These are phyloP conservation scores for Corythornis vintsioides DNA, from an alignment of 2,113 vertebrate genomes.

Conservation along the genomic window DNA sequence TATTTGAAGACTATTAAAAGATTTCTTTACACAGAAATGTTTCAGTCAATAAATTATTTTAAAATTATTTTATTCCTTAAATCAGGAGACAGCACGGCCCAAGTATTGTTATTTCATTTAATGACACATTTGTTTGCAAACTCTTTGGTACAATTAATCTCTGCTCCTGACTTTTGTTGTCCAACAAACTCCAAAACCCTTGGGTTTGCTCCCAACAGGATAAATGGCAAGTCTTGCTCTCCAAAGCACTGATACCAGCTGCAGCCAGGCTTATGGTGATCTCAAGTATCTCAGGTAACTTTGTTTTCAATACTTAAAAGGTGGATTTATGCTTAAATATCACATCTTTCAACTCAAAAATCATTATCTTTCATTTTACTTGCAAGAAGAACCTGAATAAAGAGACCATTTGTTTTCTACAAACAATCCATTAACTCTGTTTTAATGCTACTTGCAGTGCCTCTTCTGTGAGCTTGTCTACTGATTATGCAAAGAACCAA, in stretches of 20 bases:
- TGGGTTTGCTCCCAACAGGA: not conserved
- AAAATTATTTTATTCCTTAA: not conserved
- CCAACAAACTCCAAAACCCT: not conserved
- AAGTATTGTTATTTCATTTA: not conserved
- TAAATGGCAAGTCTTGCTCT: not conserved
- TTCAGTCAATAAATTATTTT: not conserved
- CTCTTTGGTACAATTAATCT: not conserved
- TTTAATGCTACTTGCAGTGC: not conserved
- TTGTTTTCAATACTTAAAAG: not conserved
- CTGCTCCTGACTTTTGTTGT: not conserved
- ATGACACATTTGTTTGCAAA: not conserved
- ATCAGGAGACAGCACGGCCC: not conserved
- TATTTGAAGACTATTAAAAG: not conserved
- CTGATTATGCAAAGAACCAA: not conserved
- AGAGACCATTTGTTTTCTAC: rapidly evolving
- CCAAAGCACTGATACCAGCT: not conserved
- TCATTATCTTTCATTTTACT: not conserved
- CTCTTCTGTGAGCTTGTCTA: rapidly evolving
- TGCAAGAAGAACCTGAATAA: not conserved
- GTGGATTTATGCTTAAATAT: not conserved
- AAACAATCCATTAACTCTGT: not conserved
- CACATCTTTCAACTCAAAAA: not conserved
- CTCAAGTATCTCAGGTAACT: not conserved
- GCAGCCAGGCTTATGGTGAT: rapidly evolving
- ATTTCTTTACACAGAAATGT: not conserved